Evolutionary conservation across 2,797 vertebrate genomes (phyloP).

Genomic region (Okamejei kenojei): DNA sequence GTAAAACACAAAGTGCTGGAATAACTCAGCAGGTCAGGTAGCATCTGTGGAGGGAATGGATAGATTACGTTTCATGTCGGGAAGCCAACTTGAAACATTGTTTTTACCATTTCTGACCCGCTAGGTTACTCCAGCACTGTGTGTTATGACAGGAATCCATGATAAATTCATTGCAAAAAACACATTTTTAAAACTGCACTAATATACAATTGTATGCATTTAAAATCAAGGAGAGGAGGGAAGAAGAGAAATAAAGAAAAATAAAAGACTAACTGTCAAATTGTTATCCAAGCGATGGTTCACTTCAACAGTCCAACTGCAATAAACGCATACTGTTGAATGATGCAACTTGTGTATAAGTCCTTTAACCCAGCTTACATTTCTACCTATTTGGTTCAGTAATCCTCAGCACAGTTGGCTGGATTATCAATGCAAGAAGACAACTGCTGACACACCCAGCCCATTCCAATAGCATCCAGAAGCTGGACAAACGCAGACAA

Average conservation of each 20-base stretch:
- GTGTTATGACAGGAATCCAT: not conserved
- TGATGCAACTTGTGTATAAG: not conserved
- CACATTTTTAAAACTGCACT: not conserved
- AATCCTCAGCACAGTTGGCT: constrained; percentile 48
- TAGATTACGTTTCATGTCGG: too few species aligned
- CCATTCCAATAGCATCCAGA: not conserved
- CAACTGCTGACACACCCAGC: constrained; percentile 39
- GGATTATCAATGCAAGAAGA: not conserved
- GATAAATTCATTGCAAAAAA: not conserved
- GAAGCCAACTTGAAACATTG: too few species aligned
- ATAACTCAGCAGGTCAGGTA: too few species aligned
- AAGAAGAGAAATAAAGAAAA: too few species aligned
- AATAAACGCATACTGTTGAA: not conserved
- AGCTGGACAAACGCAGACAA: not conserved
- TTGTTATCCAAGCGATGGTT: not conserved
- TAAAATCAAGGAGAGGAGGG: not conserved
- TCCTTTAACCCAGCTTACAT: constrained; percentile 44
- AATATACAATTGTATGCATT: not conserved
- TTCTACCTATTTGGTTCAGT: constrained; percentile 45
- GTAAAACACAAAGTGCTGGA: too few species aligned
- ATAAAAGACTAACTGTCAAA: not conserved
- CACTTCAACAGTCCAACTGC: not conserved
- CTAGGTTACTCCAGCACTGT: too few species aligned
- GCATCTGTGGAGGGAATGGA: too few species aligned
- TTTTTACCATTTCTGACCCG: too few species aligned